Conservation (phyloP, 2,113 vertebrate species). For the Misgurnus mizolepis region DNA sequence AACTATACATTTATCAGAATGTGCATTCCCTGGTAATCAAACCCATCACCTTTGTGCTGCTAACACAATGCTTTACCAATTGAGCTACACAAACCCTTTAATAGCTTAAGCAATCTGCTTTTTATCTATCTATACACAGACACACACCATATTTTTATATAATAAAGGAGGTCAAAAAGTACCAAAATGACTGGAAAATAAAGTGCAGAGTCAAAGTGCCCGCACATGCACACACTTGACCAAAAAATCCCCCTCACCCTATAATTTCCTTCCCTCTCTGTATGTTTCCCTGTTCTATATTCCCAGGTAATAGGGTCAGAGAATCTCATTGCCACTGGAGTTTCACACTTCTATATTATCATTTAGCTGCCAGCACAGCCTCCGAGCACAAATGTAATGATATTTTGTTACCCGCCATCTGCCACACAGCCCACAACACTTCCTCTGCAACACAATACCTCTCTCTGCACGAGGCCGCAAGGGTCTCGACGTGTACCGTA, state of each 20-base stretch:
- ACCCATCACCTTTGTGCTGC: no score
- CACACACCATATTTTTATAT: no score
- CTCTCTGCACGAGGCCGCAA: constrained; percentile 43
- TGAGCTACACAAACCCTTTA: no score
- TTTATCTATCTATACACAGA: no score
- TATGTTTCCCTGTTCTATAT: constrained; percentile 35
- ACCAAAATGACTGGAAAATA: not conserved
- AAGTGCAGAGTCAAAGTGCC: not conserved
- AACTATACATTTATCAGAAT: no score
- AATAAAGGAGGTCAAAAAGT: not conserved
- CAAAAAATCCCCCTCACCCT: constrained; percentile 16
- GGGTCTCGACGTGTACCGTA: constrained; percentile 30
- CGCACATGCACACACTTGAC: constrained; percentile 24
- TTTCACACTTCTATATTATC: constrained; percentile 65
- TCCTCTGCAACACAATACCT: constrained; percentile 61
- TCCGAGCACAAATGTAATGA: constrained; percentile 64
- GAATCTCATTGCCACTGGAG: constrained; percentile 54
- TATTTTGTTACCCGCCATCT: constrained; percentile 66
- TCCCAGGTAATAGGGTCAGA: constrained; percentile 55
- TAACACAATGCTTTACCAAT: no score
- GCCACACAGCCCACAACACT: constrained; percentile 62
- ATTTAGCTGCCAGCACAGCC: constrained; percentile 58
- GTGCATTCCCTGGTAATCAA: no score
- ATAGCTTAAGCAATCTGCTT: no score
- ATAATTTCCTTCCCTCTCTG: constrained; percentile 35